Percentiles rank a stretch among this genome's conserved stretches.
Conservation (phyloP, 2,797 vertebrate genomes). For the Pseudochromis fuscus region DNA sequence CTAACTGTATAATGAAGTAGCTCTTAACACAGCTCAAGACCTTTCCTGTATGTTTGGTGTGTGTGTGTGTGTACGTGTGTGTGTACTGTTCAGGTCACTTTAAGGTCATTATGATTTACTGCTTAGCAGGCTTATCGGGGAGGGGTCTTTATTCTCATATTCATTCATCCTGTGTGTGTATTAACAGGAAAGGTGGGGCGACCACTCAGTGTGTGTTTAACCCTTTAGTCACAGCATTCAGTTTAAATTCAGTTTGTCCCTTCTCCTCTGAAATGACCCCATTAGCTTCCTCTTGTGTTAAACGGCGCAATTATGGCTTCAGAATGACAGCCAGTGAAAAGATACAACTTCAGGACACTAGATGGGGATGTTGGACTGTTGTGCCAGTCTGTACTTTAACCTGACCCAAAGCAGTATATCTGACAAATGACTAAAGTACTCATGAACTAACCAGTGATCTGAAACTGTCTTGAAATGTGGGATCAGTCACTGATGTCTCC, state of each 20-base stretch:
- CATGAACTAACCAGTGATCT: too few species aligned
- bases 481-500: too few species aligned
- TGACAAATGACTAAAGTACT: too few species aligned
- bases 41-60: conserved; percentile 1
- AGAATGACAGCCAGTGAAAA: not conserved
- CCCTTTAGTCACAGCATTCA: conserved; percentile 10
- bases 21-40: not conserved
- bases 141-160: not conserved
- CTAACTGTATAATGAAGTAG: conserved; percentile 1
- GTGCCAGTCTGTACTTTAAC: not conserved
- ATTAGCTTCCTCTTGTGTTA: not conserved
- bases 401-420: not conserved
- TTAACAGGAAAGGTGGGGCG: not conserved
- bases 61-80: conserved; percentile 11
- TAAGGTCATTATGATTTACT: conserved; percentile 61
- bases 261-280: conserved; percentile 1
- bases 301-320: not conserved
- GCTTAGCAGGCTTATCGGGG: conserved; percentile 17
- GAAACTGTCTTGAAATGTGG: too few species aligned
- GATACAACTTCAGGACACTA: not conserved
- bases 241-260: not conserved
- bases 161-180: conserved; percentile 11
- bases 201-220: not conserved
- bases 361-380: conserved; percentile 4
- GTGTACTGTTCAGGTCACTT: conserved; percentile 41